Base-by-base conservation (phyloP, 2,113 vertebrate genomes). In the Gymnogyps californianus region DNA sequence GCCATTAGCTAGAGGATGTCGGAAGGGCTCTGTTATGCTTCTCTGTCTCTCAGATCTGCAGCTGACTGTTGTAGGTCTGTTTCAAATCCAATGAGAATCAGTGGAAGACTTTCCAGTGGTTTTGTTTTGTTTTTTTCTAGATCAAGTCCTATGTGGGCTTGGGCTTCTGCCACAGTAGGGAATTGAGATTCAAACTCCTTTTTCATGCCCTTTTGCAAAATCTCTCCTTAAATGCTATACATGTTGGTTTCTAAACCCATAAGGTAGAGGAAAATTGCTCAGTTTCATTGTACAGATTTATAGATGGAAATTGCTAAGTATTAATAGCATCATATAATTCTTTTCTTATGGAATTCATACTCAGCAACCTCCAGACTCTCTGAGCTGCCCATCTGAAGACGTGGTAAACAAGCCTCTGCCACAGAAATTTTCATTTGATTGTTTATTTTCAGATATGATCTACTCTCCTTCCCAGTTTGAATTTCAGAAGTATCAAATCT, bases 371-470 rank as follows among this genome's bases (percentile, higher is more conserved):
- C 49, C 70, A 84, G 51, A 51, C 21, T 61, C 49, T 71, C 38
- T 83, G 62, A 90, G 72, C 61, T 83, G 82, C 65, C 72, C 58
- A 71, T 49, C 54, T 80, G 83, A 96, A 91, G 79, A 66, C 3
- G 5, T 34, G 67, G 57, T 49, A 83, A 95, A 76, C 24, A 78
- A 81, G 40, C 13, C 42, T 75, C 57, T 78, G 21, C 86, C 52
- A 71, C 47, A 76, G 61, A 89, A 78, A 72, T 61, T 71, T 93
- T 84, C 15, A 24, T 95, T 61, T 90, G 28, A 32, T 88, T 62
- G 38, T 75, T 93, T 96, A 61, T 94, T 92, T 95, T 96, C 59
- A 87, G 76, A 90, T 70, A 80, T 13, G 3, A 81, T 95, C 77
- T 92, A 54, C n/a, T 82, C 58, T 72, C 54, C 47, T 89, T 81